These are phyloP conservation scores for Rhysida immarginata DNA, from an alignment of 1,140 invertebrate species.

Conservation along the genomic window DNA sequence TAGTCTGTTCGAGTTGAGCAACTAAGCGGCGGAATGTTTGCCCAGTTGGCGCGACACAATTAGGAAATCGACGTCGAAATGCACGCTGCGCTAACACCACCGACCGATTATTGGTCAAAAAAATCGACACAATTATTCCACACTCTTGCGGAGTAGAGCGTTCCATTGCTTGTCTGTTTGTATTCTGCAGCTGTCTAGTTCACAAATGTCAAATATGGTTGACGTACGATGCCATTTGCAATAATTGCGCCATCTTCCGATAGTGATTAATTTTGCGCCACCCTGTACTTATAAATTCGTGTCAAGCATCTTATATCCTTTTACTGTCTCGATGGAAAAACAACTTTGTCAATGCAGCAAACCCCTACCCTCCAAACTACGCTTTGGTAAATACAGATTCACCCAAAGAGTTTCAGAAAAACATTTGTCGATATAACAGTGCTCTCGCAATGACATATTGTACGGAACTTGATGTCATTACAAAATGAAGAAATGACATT, in stretches of 20 bases:
- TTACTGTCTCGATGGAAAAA: too few relatives aligned
- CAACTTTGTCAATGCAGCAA: too few relatives aligned
- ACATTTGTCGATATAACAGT: too few relatives aligned
- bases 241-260: not conserved
- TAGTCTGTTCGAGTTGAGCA: not conserved
- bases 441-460: too few relatives aligned
- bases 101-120: not conserved
- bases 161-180: not conserved
- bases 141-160: not conserved
- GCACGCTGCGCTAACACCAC: not conserved
- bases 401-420: too few relatives aligned
- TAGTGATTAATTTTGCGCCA: not conserved
- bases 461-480: too few relatives aligned
- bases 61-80: not conserved
- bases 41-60: not conserved
- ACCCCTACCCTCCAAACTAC: too few relatives aligned
- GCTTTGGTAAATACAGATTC: too few relatives aligned
- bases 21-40: not conserved
- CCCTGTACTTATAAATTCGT: not conserved
- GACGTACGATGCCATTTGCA: not conserved
- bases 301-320: too few relatives aligned
- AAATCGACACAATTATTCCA: not conserved
- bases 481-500: too few relatives aligned
- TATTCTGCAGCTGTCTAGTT: not conserved
- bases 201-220: not conserved